Evolutionary conservation across 2,888 invertebrate genomes (phyloP).

Genomic region (Eupithecia dodoneata): DNA sequence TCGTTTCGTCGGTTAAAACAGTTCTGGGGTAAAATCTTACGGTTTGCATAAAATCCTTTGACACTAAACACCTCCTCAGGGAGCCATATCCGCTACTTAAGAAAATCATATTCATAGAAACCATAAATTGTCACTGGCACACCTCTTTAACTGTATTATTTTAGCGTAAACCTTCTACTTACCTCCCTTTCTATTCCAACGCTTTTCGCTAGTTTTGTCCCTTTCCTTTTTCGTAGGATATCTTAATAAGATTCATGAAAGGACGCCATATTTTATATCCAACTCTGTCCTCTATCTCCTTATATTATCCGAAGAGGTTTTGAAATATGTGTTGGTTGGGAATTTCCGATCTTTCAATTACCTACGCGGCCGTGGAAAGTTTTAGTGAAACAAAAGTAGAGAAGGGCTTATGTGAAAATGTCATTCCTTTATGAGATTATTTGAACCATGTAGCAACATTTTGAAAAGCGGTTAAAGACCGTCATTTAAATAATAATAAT

Average conservation of each 20-base stretch:
- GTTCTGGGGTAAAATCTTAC: neutral
- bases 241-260: constrained; percentile 94
- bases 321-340: constrained; percentile 83
- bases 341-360: constrained; percentile 84
- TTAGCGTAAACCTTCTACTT: constrained; percentile 77
- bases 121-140: constrained; percentile 76
- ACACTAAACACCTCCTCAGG: constrained; percentile 70
- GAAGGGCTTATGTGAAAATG: neutral
- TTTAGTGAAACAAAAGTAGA: constrained; percentile 52
- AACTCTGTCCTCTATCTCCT: constrained; percentile 85
- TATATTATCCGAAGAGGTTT: constrained; percentile 82
- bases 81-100: constrained; percentile 76
- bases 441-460: neutral
- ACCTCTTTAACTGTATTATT: constrained; percentile 84
- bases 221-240: constrained; percentile 86
- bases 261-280: constrained; percentile 92
- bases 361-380: constrained; percentile 63
- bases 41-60: constrained; percentile 55
- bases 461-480: neutral
- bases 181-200: constrained; percentile 52
- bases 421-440: neutral
- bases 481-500: neutral
- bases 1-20: no score
- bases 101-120: constrained; percentile 83
- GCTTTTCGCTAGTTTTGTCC: constrained; percentile 57